A percentile compares a stretch with the other conserved stretches of the same genome.
Evolutionary conservation across 2,113 vertebrate genomes (phyloP).

Genomic region (Corythaeola cristata): DNA sequence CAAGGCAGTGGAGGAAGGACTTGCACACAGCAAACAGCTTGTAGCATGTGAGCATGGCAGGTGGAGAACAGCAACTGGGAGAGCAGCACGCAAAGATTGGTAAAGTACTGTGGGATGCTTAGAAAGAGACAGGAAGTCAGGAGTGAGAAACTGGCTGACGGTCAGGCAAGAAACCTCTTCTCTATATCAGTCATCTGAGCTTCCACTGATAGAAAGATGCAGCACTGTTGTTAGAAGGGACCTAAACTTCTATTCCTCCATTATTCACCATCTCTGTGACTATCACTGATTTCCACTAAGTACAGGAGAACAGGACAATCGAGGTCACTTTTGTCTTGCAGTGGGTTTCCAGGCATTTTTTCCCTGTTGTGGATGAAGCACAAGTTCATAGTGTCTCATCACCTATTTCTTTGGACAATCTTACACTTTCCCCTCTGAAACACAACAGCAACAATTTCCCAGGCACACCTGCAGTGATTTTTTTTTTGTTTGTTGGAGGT

Average conservation of each 20-base stretch:
- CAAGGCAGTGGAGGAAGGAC: neutral
- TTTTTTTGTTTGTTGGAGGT: too few species aligned
- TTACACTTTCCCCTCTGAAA: neutral
- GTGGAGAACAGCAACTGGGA: neutral
- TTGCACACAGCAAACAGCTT: too few species aligned
- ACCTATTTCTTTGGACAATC: neutral
- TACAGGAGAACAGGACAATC: neutral
- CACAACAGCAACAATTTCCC: neutral
- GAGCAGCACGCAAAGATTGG: neutral
- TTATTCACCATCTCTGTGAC: neutral
- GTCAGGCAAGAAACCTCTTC: neutral
- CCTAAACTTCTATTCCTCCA: neutral
- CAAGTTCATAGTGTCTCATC: neutral
- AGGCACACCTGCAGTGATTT: neutral
- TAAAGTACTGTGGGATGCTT: neutral
- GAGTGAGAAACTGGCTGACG: neutral
- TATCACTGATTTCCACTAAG: neutral
- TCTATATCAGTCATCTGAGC: neutral
- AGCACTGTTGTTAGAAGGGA: neutral
- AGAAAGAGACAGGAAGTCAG: neutral
- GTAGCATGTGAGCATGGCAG: neutral
- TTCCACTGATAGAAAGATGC: neutral
- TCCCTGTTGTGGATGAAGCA: neutral
- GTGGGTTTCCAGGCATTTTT: neutral
- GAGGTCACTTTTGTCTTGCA: neutral